These are phyloP conservation scores for Otolemur garnettii DNA, from an alignment of 2,113 vertebrate genomes.

Conservation along the genomic window DNA sequence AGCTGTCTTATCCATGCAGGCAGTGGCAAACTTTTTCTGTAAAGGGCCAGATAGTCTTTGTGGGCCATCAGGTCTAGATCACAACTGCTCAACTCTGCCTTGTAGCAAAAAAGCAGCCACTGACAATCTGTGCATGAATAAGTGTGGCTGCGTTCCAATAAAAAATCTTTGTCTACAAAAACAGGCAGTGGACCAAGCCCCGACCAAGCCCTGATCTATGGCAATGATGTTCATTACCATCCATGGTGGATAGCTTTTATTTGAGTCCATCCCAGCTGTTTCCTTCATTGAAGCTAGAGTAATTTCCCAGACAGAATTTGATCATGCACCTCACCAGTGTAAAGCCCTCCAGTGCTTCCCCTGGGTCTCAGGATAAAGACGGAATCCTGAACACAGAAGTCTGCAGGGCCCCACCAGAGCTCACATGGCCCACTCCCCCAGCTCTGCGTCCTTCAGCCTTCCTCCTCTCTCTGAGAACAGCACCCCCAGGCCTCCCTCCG, in stretches of 20 bases:
- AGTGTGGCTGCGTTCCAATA: background rate
- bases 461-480: background rate
- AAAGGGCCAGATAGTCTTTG: background rate
- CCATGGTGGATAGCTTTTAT: background rate
- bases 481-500: background rate
- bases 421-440: background rate
- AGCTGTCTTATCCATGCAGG: background rate
- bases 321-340: background rate
- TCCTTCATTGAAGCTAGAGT: background rate
- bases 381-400: background rate
- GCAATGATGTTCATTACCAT: background rate
- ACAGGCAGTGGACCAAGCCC: background rate
- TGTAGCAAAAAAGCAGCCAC: background rate
- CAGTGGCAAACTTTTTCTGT: slow-evolving; percentile 7
- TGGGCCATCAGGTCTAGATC: slow-evolving; percentile 11
- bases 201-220: background rate
- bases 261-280: background rate
- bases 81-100: background rate
- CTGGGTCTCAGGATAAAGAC: background rate
- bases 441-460: background rate
- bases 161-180: slow-evolving; percentile 15
- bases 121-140: background rate
- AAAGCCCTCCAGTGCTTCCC: background rate
- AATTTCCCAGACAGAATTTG: slow-evolving; percentile 32
- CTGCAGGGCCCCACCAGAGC: background rate